These are phyloP conservation scores for Decapterus maruadsi DNA, from an alignment of 2,797 vertebrate genomes.

Conservation along the genomic window DNA sequence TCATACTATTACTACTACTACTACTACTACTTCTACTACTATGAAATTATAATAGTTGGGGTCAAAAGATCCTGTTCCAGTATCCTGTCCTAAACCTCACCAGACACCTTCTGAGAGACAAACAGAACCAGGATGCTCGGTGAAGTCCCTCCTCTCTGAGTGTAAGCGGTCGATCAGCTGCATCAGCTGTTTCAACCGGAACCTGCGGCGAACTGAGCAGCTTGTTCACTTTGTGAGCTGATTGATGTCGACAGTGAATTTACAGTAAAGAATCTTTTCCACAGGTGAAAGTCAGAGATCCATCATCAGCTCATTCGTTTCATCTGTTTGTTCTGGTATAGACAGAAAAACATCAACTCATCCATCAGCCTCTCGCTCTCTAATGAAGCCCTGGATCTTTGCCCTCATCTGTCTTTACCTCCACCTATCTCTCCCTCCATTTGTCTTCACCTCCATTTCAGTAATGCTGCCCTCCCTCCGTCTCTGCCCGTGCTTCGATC, in stretches of 20 bases:
- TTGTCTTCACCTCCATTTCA: neutral
- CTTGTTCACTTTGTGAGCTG: neutral
- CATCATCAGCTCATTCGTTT: neutral
- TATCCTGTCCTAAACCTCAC: too few species aligned
- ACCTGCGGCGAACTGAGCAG: neutral
- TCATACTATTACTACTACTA: too few species aligned
- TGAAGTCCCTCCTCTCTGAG: too few species aligned
- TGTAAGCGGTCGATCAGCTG: neutral
- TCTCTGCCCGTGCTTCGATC: neutral
- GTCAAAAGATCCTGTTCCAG: too few species aligned
- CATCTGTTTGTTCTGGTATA: neutral
- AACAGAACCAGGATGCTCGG: too few species aligned
- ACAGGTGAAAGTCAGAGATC: neutral
- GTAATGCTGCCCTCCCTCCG: neutral
- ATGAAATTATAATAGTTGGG: too few species aligned
- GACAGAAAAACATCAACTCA: neutral
- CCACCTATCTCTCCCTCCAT: neutral
- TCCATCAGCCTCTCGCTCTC: conserved; percentile 11
- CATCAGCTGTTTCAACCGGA: too few species aligned
- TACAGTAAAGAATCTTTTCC: neutral
- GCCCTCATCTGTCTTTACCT: neutral
- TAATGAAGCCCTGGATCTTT: conserved; percentile 8
- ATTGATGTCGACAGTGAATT: neutral
- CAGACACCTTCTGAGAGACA: too few species aligned
- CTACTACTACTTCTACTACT: too few species aligned